phyloP scores from a whole-genome alignment of 1,140 invertebrate genomes.

The Aphelinus certus region DNA sequence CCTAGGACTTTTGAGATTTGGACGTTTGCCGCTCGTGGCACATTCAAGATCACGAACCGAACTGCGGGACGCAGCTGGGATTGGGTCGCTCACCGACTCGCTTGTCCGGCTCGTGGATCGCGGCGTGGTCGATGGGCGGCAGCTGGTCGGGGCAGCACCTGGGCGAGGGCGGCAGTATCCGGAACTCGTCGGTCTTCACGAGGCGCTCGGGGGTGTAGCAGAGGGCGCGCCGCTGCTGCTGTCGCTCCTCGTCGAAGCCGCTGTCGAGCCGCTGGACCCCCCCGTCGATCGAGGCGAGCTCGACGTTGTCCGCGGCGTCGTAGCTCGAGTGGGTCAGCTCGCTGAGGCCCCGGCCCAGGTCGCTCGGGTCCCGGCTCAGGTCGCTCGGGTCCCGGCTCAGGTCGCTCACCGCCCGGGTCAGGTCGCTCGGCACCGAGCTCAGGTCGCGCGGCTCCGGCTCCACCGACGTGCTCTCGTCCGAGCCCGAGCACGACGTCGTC shows the following conservation, averaged over 20 bases:
- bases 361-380: neutral
- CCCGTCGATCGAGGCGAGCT: neutral
- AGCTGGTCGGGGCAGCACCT: conserved; percentile 39
- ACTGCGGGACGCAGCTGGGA: too few relatives aligned
- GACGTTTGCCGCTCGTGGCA: too few relatives aligned
- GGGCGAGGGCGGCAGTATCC: conserved; percentile 54
- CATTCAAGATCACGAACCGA: too few relatives aligned
- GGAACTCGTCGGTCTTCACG: conserved; percentile 53
- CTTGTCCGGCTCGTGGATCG: too few relatives aligned
- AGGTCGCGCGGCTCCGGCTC: neutral
- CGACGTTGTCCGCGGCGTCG: neutral
- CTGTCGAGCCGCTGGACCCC: neutral
- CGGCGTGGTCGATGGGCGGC: too few relatives aligned
- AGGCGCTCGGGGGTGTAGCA: conserved; percentile 59
- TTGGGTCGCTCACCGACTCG: too few relatives aligned
- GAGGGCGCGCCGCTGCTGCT: conserved; percentile 27
- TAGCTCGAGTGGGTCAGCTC: neutral
- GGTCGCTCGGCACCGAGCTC: neutral
- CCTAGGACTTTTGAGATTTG: too few relatives aligned
- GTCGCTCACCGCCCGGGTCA: neutral
- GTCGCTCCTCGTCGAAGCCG: neutral
- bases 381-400: neutral
- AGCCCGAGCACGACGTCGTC: too few relatives aligned
- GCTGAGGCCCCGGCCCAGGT: neutral
- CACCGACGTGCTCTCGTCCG: too few relatives aligned